A percentile compares a stretch with the other conserved stretches of the same genome.
Conservation (phyloP, 2,797 vertebrate species). For the Eulemur mongoz region DNA sequence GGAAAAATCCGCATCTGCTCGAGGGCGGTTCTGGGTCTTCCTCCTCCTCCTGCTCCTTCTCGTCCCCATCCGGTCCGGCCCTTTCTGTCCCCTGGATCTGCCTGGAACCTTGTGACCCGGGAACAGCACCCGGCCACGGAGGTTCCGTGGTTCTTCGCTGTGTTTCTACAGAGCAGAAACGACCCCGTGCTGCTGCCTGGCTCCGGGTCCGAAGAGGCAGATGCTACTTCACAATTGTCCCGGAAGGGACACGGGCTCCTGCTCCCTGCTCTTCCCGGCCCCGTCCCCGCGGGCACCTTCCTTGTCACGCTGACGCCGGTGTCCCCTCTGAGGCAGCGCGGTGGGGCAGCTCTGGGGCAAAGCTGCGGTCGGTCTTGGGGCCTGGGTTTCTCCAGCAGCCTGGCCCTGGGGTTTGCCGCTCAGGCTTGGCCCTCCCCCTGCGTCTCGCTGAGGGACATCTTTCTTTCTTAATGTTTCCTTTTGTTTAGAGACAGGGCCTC, state of each 20-base stretch:
- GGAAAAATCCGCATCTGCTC: background rate
- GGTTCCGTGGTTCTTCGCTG: background rate
- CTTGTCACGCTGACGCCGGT: fast-evolving
- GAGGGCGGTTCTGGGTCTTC: background rate
- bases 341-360: background rate
- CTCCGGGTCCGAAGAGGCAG: background rate
- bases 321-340: background rate
- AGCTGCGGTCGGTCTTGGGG: fast-evolving
- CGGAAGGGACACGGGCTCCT: background rate
- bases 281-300: fast-evolving
- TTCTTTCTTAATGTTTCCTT: background rate
- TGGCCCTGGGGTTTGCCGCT: fast-evolving
- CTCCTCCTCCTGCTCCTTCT: background rate
- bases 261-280: background rate
- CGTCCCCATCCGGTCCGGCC: no score
- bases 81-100: background rate
- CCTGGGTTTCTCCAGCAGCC: background rate
- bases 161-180: background rate
- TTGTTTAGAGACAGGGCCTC: background rate
- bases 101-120: fast-evolving
- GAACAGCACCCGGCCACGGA: fast-evolving
- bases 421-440: background rate
- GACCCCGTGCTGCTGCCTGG: background rate
- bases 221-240: no score
- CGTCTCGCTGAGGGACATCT: background rate